Base-by-base conservation (phyloP, 2,113 vertebrate genomes). In the Zosterops borbonicus region DNA sequence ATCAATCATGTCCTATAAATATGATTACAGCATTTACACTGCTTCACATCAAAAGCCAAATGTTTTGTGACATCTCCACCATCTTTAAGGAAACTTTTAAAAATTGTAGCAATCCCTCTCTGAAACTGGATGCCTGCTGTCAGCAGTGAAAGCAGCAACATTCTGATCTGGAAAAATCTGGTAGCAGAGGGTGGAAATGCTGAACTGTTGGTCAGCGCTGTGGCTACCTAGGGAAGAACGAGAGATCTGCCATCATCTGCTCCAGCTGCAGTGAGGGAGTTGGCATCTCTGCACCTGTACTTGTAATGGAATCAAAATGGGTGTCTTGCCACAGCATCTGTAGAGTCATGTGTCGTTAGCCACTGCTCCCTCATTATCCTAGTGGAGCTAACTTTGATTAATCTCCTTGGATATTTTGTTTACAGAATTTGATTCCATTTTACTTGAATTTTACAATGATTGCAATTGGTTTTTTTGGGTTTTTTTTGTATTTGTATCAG, bases 1-100 rank as follows among this genome's bases (percentile, higher is more conserved):
- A 93, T 90, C 88, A 82, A 31, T 95, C 84, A 76, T 76, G 83
- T 89, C 83, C 69, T 89, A 42, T 96, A 95, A 94, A 93, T 80
- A 93, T 17, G 50, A 76, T 91, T 86, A 88, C 37, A 83, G 46
- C 47, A 62, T 95, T 96, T 96, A 83, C 81, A 81, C 50, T 65
- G 68, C 64, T 68, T 95, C 83, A 88, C 68, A 92, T 96, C 60
- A 89, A 94, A 96, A 95, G 39, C 39, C 63, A 81, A 96, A 78
- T 71, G 65, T 92, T 93, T 85, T 49, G 55, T 94, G 92, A 81
- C 3, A 5, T 87, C 41, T 71, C 55, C 42, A 67, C 41, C 22
- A 9, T 59, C 52, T 70, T 80, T 41, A 63, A 81, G 86, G 29
- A 70, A 70, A 37, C 23, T 67, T 82, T 70, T 94, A 64, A 4